Evolutionary conservation across 1,140 invertebrate genomes (phyloP), one percentile per base, ranked within the genome.

Genomic region (Drosophila murphyi): DNA sequence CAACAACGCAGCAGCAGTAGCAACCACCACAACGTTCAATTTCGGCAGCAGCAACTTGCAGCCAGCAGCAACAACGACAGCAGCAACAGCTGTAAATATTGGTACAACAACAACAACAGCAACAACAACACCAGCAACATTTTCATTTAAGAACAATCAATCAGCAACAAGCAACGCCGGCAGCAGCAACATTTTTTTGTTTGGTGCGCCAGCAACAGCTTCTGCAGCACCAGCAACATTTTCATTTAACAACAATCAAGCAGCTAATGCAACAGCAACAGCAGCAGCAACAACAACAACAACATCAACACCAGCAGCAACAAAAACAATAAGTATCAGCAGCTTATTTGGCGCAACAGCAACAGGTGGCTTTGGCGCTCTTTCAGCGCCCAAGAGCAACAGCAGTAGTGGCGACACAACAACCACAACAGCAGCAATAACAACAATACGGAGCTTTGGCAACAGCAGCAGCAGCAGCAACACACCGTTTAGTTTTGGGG

Each of bases 401-500:
- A 32, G 8, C 32, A 28, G 5, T n/a, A 7, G 29, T 35, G 12
- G 29, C 70, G 48, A 45, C 35, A 47, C 48, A 37, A n/a, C 67
- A 54, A 47, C 20, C 29, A 29, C 12, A 39, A n/a, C 59, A 6
- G 2, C 65, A 12, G 34, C 3, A 48, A 29, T 55, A 45, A 31
- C 28, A 39, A 10, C 48, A 12, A 37, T 50, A 32, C 69, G 56
- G 3, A 85, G 72, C 34, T 81, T 85, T 37, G 70, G 60, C 47
- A 37, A 32, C 55, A 54, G 4, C 65, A 43, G 3, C 57, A 45
- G 43, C 39, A 41, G 4, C 12, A 32, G 39, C 7, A 20, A 8
- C 7, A 8, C 45, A 3, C 20, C 54, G 5, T 68, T 68, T 5
- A 37, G 28, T 4, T 81, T 79, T 56, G 76, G 76, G 0, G 50